These are phyloP conservation scores for Scelioninae gen. 1 DNA, from an alignment of 2,888 invertebrate genomes.

Conservation along the genomic window DNA sequence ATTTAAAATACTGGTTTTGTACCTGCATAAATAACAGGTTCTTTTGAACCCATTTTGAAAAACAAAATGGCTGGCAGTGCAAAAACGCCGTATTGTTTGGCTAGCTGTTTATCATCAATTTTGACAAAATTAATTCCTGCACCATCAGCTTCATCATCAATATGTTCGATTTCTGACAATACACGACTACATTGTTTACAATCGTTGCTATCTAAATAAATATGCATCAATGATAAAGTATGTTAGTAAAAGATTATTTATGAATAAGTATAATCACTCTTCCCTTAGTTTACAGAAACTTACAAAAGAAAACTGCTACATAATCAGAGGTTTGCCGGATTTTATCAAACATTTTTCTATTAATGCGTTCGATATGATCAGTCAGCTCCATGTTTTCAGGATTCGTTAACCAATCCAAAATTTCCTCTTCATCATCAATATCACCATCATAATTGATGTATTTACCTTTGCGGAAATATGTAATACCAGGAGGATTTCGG, in stretches of 20 bases:
- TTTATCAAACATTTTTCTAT: slow-evolving; percentile 96
- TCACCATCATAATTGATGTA: slow-evolving; percentile 96
- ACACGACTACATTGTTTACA: slow-evolving; percentile 97
- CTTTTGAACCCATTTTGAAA: slow-evolving; percentile 94
- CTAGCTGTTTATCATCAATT: slow-evolving; percentile 94
- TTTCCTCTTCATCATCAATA: slow-evolving; percentile 94
- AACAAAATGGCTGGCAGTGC: slow-evolving; percentile 95
- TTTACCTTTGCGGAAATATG: slow-evolving; percentile 95
- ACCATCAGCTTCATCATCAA: slow-evolving; percentile 96
- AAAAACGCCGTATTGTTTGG: slow-evolving; percentile 94
- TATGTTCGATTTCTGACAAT: slow-evolving; percentile 94
- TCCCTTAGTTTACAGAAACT: slow-evolving; percentile 83
- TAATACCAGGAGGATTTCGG: slow-evolving; percentile 94
- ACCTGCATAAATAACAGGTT: slow-evolving; percentile 96
- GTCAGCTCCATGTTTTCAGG: slow-evolving; percentile 97
- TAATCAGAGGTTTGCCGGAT: slow-evolving; percentile 95
- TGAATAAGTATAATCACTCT: not conserved
- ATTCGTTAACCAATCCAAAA: slow-evolving; percentile 96
- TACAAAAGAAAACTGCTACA: slow-evolving; percentile 96
- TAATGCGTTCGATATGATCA: slow-evolving; percentile 96
- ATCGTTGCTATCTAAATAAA: slow-evolving; percentile 92
- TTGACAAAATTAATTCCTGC: slow-evolving; percentile 97
- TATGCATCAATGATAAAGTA: slow-evolving; percentile 73
- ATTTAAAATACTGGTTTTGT: not conserved
- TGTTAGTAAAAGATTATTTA: not conserved